A percentile compares a stretch with the other conserved stretches of the same genome.
These are phyloP conservation scores for Lacanobia wlatinum DNA, from an alignment of 2,888 invertebrate genomes.

Conservation along the genomic window DNA sequence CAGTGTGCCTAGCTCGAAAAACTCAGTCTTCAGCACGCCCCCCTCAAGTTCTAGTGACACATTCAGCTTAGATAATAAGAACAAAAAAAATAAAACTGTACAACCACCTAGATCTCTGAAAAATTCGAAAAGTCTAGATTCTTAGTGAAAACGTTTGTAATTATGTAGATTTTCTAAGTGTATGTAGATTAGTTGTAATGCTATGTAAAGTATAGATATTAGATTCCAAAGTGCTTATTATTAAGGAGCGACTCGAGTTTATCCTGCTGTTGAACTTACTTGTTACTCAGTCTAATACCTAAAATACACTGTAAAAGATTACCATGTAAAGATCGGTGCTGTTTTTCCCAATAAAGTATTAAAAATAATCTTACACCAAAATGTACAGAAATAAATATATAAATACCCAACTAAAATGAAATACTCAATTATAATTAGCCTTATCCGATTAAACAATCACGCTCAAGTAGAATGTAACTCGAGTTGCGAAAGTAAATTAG, in stretches of 20 bases:
- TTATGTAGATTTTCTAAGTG: constrained; percentile 91
- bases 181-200: constrained; percentile 83
- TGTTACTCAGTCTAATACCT: not conserved
- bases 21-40: constrained; percentile 80
- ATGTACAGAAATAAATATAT: constrained; percentile 7
- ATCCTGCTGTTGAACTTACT: constrained; percentile 15
- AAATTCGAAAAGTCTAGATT: constrained; percentile 89
- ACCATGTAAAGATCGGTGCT: not conserved
- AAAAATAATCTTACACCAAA: not conserved
- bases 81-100: constrained; percentile 81
- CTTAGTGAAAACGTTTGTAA: constrained; percentile 86
- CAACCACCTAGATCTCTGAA: constrained; percentile 84
- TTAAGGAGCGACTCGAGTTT: constrained; percentile 47
- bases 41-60: constrained; percentile 74
- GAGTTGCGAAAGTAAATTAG: constrained; percentile 63
- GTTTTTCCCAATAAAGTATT: no score
- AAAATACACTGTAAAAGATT: not conserved
- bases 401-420: not conserved
- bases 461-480: constrained; percentile 35
- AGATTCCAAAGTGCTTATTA: constrained; percentile 87
- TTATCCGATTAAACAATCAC: not conserved
- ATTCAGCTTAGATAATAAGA: constrained; percentile 78
- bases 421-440: constrained; percentile 24
- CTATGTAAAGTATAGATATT: constrained; percentile 80
- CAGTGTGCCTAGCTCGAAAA: constrained; percentile 84